These are phyloP conservation scores for Sturmia bella DNA, from an alignment of 2,888 invertebrate species.

Conservation along the genomic window DNA sequence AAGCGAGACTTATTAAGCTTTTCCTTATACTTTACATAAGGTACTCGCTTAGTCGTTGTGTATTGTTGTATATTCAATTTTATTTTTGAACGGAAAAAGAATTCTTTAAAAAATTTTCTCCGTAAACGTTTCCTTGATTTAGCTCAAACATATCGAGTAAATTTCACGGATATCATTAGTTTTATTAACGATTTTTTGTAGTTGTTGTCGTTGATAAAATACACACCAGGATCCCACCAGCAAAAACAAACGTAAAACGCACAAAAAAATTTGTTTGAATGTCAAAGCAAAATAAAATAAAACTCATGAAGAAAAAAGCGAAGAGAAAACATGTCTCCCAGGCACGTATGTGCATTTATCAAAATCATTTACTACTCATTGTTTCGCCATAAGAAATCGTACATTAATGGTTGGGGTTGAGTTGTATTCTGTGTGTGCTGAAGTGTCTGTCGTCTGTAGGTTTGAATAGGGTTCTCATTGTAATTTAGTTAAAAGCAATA, in stretches of 20 bases:
- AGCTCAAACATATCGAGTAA: not conserved
- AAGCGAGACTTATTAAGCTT: too few relatives aligned
- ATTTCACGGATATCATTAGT: slow-evolving; percentile 62
- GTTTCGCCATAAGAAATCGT: slow-evolving; percentile 52
- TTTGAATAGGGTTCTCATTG: slow-evolving; percentile 26
- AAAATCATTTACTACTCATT: slow-evolving; percentile 69
- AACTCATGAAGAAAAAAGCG: slow-evolving; percentile 14
- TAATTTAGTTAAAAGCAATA: slow-evolving; percentile 67
- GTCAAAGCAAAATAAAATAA: slow-evolving; percentile 31
- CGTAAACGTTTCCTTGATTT: slow-evolving; percentile 7
- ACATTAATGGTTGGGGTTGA: slow-evolving; percentile 38
- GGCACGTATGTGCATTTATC: slow-evolving; percentile 70
- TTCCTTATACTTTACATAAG: too few relatives aligned
- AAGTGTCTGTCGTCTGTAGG: not conserved
- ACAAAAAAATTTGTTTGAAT: slow-evolving; percentile 42
- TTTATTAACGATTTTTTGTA: slow-evolving; percentile 28
- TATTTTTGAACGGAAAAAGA: too few relatives aligned
- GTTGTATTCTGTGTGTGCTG: not conserved
- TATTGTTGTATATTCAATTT: too few relatives aligned
- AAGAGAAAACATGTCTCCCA: slow-evolving; percentile 50
- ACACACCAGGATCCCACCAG: slow-evolving; percentile 20
- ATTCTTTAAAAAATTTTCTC: not conserved
- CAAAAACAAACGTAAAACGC: not conserved
- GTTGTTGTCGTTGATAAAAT: not conserved
- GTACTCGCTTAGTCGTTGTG: too few relatives aligned